Percentiles rank a stretch among this genome's conserved stretches.
Conservation (phyloP, 2,797 vertebrate genomes). For the Enteromius treurensis region DNA sequence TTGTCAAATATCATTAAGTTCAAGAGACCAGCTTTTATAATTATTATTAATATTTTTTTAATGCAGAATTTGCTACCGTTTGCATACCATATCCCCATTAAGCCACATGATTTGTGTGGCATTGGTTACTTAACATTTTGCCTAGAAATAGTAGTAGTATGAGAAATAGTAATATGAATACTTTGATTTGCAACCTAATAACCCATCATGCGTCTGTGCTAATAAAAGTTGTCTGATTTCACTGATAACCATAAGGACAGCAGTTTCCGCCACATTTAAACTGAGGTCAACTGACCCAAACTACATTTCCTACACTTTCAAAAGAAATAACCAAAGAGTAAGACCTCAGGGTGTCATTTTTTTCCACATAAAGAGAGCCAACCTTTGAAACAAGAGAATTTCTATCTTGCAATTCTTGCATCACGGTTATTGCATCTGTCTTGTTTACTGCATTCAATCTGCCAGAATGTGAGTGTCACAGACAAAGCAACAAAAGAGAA, state of each 20-base stretch:
- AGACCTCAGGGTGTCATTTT: conserved; percentile 35
- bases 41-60: neutral
- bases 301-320: conserved; percentile 28
- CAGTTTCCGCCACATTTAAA: conserved; percentile 5
- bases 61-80: neutral
- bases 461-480: conserved; percentile 22
- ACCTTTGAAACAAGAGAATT: conserved; percentile 30
- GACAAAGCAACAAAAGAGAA: conserved; percentile 43
- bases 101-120: neutral
- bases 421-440: conserved; percentile 51
- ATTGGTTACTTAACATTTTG: neutral
- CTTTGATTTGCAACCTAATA: neutral
- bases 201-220: neutral
- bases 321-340: conserved; percentile 32
- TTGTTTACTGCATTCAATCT: conserved; percentile 44
- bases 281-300: conserved; percentile 16
- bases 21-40: neutral
- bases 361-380: conserved; percentile 36
- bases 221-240: conserved; percentile 46
- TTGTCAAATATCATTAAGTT: neutral
- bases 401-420: conserved; percentile 57
- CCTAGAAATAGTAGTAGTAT: neutral
- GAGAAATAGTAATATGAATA: neutral
- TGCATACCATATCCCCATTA: neutral
- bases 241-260: conserved; percentile 9